These are phyloP conservation scores for Tenthredo mesomela DNA, from an alignment of 2,888 invertebrate species.

Conservation along the genomic window DNA sequence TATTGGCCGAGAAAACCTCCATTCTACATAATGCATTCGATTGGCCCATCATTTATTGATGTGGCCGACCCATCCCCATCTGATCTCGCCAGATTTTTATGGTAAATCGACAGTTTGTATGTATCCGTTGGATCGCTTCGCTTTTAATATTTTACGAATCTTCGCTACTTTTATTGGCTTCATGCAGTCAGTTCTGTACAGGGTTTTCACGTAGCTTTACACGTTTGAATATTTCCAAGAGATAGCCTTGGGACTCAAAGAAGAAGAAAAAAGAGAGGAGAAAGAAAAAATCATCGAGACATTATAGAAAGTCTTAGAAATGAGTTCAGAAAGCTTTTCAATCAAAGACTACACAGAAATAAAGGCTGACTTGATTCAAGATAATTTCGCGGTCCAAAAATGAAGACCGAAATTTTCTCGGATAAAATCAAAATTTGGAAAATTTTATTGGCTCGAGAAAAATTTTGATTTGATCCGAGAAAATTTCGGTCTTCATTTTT, in stretches of 20 bases:
- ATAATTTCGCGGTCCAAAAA: no score
- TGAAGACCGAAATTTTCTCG: no score
- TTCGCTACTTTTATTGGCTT: slow-evolving; percentile 1
- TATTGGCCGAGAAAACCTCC: slow-evolving; percentile 33
- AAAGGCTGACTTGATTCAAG: no score
- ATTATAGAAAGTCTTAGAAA: neutral
- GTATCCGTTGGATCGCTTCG: slow-evolving; percentile 57
- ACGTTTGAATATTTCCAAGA: neutral
- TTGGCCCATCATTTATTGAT: slow-evolving; percentile 44
- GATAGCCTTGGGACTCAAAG: neutral
- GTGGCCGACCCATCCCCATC: slow-evolving; percentile 52
- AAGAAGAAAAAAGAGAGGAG: neutral
- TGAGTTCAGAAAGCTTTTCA: neutral
- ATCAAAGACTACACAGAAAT: no score
- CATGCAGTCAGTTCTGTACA: neutral
- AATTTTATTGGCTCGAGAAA: no score
- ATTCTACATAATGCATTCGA: slow-evolving; percentile 52
- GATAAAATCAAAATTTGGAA: no score
- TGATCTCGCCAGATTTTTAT: slow-evolving; percentile 65
- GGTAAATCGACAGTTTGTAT: slow-evolving; percentile 69
- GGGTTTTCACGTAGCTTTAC: neutral
- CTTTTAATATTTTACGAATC: slow-evolving; percentile 63
- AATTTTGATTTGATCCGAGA: no score
- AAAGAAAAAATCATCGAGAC: neutral
- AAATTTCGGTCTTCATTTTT: no score